Evolutionary conservation across 2,888 invertebrate species (phyloP).

Genomic region (Catocala sponsa): DNA sequence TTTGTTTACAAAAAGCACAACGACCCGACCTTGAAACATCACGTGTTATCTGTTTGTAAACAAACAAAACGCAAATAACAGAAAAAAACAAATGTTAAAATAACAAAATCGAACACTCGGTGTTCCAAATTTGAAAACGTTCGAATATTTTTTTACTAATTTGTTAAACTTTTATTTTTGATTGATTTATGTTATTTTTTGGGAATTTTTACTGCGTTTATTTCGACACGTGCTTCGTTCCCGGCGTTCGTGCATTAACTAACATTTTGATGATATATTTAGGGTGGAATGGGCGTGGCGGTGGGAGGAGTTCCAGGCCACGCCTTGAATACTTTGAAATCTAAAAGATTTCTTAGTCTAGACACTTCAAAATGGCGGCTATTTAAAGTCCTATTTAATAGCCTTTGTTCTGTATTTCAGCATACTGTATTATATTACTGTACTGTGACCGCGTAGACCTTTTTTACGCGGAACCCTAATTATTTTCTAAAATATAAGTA

Average conservation of each 20-base stretch:
- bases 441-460: no score
- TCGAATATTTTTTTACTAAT: not conserved
- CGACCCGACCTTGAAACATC: slow-evolving; percentile 44
- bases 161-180: not conserved
- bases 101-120: slow-evolving; percentile 1
- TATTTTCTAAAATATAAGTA: no score
- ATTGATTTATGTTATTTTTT: not conserved
- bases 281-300: slow-evolving; percentile 22
- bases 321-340: slow-evolving; percentile 44
- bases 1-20: slow-evolving; percentile 39
- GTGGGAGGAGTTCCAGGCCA: slow-evolving; percentile 40
- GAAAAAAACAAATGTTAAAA: slow-evolving; percentile 14
- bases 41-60: slow-evolving; percentile 57
- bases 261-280: slow-evolving; percentile 15
- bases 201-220: not conserved
- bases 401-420: not conserved
- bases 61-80: slow-evolving; percentile 52
- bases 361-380: slow-evolving; percentile 54
- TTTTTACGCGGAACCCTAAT: no score
- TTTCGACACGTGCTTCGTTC: slow-evolving; percentile 11
- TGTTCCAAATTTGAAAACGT: not conserved
- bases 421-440: no score
- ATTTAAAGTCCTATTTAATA: not conserved
- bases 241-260: slow-evolving; percentile 16
- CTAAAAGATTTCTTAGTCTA: slow-evolving; percentile 60